phyloP scores from a whole-genome alignment of 1,140 invertebrate species.

The Matsumurasca onukii region DNA sequence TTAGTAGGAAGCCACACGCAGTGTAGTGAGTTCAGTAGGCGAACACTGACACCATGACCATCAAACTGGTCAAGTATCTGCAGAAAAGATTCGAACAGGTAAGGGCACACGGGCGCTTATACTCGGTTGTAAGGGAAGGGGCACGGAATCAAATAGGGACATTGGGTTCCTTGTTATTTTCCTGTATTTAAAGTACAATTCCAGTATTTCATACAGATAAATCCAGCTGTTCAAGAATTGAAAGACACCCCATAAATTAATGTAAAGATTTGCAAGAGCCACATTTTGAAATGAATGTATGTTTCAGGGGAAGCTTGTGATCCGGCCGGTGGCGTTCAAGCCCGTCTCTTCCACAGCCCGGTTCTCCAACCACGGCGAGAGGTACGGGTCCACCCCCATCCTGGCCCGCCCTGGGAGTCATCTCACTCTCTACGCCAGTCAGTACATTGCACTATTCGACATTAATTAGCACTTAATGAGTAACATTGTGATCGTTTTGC shows the following conservation, averaged over 20 bases:
- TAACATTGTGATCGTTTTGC: too few species aligned
- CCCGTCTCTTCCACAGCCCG: constrained; percentile 51
- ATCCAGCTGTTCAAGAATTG: neutral
- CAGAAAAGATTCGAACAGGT: constrained; percentile 18
- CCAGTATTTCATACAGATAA: neutral
- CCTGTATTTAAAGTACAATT: too few species aligned
- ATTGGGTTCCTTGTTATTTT: too few species aligned
- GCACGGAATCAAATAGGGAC: neutral
- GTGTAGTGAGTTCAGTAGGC: too few species aligned
- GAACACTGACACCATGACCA: constrained; percentile 5
- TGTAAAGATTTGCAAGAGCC: too few species aligned
- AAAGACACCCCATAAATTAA: too few species aligned
- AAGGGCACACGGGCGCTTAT: neutral
- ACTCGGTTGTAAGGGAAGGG: neutral
- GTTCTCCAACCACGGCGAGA: constrained; percentile 53
- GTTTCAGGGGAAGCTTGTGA: constrained; percentile 64
- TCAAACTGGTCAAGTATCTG: neutral
- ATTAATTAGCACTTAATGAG: too few species aligned
- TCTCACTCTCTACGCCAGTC: constrained; percentile 64
- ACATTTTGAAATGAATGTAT: constrained; percentile 32
- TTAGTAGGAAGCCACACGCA: too few species aligned
- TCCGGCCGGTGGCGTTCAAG: constrained; percentile 74
- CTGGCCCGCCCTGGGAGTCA: constrained; percentile 60
- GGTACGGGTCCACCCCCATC: constrained; percentile 65
- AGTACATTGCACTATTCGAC: constrained; percentile 49